These are phyloP conservation scores for Agrotis clavis DNA, from an alignment of 2,888 invertebrate species.

Conservation along the genomic window DNA sequence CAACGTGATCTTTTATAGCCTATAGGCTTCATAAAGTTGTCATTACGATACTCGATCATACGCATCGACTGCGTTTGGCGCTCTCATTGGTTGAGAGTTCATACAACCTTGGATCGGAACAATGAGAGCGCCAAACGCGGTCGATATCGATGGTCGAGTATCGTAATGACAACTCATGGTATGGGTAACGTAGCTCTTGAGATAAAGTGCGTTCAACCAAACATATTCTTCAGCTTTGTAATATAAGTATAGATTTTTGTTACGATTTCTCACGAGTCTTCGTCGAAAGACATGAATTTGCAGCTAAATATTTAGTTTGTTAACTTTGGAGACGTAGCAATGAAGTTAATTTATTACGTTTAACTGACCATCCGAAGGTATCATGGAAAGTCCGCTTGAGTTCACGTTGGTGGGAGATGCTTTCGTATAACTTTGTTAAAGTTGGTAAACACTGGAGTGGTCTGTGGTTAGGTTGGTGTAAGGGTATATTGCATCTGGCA, in stretches of 20 bases:
- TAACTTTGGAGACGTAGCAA: slow-evolving; percentile 32
- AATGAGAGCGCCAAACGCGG: too few species aligned
- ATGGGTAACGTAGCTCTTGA: too few species aligned
- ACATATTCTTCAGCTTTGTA: too few species aligned
- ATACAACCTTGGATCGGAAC: too few species aligned
- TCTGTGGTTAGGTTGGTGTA: not conserved
- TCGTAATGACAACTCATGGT: too few species aligned
- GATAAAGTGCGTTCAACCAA: too few species aligned
- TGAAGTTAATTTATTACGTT: slow-evolving; percentile 30
- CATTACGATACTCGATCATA: too few species aligned
- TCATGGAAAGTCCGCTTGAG: not conserved
- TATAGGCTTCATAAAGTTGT: too few species aligned
- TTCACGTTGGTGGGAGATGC: not conserved
- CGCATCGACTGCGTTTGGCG: too few species aligned
- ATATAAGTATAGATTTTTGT: not conserved
- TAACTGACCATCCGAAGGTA: slow-evolving; percentile 13
- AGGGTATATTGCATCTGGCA: not conserved
- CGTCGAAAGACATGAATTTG: slow-evolving; percentile 15
- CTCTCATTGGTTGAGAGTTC: too few species aligned
- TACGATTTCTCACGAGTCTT: not conserved
- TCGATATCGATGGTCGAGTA: too few species aligned
- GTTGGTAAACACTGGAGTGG: not conserved
- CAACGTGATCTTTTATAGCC: too few species aligned
- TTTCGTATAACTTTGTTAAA: not conserved
- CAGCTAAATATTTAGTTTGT: slow-evolving; percentile 24